Conservation (phyloP, 2,888 invertebrate species). For the Drosophila mimica region DNA sequence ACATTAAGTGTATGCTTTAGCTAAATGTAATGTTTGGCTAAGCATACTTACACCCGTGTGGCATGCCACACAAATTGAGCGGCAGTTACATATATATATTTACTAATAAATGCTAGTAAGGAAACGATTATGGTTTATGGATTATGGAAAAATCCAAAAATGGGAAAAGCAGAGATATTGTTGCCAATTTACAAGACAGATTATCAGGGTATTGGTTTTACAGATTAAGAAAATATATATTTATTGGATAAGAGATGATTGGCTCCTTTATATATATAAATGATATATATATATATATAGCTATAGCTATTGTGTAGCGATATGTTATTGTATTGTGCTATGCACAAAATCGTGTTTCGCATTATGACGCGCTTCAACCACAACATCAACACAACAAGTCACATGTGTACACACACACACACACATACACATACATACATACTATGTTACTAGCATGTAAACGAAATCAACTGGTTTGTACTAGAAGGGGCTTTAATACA, state of each 20-base stretch:
- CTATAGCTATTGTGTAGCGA: background rate
- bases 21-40: background rate
- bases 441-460: slow-evolving; percentile 45
- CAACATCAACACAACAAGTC: slow-evolving; percentile 26
- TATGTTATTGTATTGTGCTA: background rate
- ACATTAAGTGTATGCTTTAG: background rate
- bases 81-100: background rate
- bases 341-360: slow-evolving; percentile 1
- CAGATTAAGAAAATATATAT: background rate
- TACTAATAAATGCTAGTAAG: background rate
- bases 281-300: background rate
- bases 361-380: slow-evolving; percentile 25
- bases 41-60: background rate
- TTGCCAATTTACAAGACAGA: background rate
- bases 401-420: background rate
- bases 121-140: background rate
- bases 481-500: slow-evolving; percentile 21
- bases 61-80: background rate
- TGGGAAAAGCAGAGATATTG: background rate
- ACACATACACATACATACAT: background rate
- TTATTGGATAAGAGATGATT: background rate
- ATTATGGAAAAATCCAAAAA: background rate
- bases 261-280: background rate
- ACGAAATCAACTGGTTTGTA: slow-evolving; percentile 62
- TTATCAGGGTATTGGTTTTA: background rate